Evolutionary conservation across 2,888 invertebrate genomes (phyloP).

Genomic region (Erebia aethiops): DNA sequence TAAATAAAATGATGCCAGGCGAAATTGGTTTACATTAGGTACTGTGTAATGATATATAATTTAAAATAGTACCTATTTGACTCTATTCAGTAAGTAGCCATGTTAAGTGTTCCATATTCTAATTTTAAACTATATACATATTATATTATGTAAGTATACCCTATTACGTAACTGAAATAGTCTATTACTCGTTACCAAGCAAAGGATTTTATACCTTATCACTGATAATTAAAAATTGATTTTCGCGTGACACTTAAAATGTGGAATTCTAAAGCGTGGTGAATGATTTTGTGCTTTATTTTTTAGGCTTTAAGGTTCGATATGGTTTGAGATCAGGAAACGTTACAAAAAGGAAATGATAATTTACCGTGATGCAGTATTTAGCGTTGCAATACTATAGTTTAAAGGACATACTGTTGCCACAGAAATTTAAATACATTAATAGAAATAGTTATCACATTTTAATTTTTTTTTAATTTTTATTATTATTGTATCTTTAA

Average conservation of each 20-base stretch:
- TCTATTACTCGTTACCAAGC: neutral
- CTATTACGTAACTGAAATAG: neutral
- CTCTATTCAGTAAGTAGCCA: neutral
- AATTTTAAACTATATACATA: neutral
- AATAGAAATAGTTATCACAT: too few relatives aligned
- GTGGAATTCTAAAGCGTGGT: neutral
- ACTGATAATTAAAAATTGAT: neutral
- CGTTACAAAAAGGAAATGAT: slow-evolving; percentile 19
- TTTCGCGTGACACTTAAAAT: neutral
- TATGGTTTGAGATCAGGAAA: neutral
- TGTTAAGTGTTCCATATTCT: neutral
- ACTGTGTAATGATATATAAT: too few relatives aligned
- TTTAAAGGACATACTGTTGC: slow-evolving; percentile 3
- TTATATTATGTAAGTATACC: neutral
- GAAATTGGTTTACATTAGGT: too few relatives aligned
- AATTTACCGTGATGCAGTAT: slow-evolving; percentile 26
- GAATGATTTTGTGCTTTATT: neutral
- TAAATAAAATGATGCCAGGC: too few relatives aligned
- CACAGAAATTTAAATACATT: neutral
- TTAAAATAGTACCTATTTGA: too few relatives aligned
- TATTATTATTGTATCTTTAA: too few relatives aligned
- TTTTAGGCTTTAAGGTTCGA: neutral
- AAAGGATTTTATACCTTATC: neutral
- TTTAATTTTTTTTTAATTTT: too few relatives aligned
- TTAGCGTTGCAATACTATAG: slow-evolving; percentile 11